These are phyloP conservation scores for Xenopus tropicalis DNA, from an alignment of 2,113 vertebrate species.

Conservation along the genomic window DNA sequence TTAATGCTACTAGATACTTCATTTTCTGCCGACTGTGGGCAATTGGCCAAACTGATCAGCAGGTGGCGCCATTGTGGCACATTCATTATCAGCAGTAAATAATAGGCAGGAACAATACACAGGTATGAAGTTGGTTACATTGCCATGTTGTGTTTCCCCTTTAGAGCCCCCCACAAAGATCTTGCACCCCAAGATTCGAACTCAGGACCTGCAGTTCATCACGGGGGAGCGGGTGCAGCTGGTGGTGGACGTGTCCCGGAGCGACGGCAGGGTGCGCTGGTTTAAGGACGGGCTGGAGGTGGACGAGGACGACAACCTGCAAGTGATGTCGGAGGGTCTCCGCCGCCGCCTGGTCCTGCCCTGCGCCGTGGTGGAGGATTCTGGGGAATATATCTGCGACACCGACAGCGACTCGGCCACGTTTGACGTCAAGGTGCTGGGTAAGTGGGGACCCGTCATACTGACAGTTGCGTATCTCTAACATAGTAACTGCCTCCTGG, in stretches of 20 bases:
- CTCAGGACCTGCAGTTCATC: constrained; percentile 72
- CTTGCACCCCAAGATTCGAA: constrained; percentile 72
- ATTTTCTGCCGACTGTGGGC: no score
- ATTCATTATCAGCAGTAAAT: no score
- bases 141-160: constrained; percentile 26
- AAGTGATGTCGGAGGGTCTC: constrained; percentile 66
- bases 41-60: no score
- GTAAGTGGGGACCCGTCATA: constrained; percentile 59
- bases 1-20: no score
- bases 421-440: constrained; percentile 76
- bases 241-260: constrained; percentile 68
- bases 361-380: constrained; percentile 63
- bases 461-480: no score
- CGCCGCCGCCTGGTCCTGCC: constrained; percentile 68
- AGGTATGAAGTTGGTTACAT: no score
- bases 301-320: constrained; percentile 64
- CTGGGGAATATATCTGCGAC: constrained; percentile 81
- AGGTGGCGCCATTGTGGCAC: no score
- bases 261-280: constrained; percentile 68
- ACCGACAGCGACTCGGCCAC: constrained; percentile 74
- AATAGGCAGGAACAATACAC: no score
- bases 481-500: no score
- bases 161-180: constrained; percentile 85
- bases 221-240: constrained; percentile 68
- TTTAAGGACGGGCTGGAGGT: constrained; percentile 81